These are phyloP conservation scores for Paratilapia polleni DNA, from an alignment of 2,113 vertebrate genomes.

Conservation along the genomic window DNA sequence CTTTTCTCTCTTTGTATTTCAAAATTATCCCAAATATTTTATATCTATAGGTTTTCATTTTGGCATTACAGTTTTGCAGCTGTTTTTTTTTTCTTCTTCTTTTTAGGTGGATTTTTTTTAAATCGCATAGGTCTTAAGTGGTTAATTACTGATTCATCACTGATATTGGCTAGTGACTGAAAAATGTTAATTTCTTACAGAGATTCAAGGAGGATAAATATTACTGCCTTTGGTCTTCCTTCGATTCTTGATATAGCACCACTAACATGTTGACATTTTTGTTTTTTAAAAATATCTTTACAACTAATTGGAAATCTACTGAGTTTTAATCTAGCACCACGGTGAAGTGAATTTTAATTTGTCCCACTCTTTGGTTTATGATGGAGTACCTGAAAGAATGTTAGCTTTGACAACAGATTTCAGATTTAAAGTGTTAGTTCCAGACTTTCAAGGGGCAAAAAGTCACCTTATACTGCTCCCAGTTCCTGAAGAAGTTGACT, in stretches of 20 bases:
- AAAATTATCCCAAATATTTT: background rate
- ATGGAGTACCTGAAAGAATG: background rate
- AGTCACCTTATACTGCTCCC: slow-evolving; percentile 90
- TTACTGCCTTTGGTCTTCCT: too few relatives aligned
- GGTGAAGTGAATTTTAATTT: background rate
- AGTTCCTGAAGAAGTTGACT: slow-evolving; percentile 89
- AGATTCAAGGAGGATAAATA: too few relatives aligned
- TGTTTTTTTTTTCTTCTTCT: background rate
- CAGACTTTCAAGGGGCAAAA: background rate
- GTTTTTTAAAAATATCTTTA: too few relatives aligned
- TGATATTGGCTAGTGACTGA: too few relatives aligned
- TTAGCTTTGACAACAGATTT: background rate
- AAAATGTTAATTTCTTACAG: too few relatives aligned
- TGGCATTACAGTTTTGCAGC: background rate
- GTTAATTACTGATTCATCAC: too few relatives aligned
- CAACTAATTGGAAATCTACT: too few relatives aligned
- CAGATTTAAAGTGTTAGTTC: background rate
- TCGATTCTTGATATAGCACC: too few relatives aligned
- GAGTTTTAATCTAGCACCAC: too few relatives aligned
- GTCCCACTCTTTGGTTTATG: background rate
- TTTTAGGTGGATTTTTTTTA: background rate
- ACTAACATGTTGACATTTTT: too few relatives aligned
- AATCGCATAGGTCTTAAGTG: background rate
- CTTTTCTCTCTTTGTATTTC: background rate
- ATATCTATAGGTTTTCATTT: background rate